Base-by-base conservation (phyloP, 2,113 vertebrate genomes). In the Cephalopholis sonnerati region DNA sequence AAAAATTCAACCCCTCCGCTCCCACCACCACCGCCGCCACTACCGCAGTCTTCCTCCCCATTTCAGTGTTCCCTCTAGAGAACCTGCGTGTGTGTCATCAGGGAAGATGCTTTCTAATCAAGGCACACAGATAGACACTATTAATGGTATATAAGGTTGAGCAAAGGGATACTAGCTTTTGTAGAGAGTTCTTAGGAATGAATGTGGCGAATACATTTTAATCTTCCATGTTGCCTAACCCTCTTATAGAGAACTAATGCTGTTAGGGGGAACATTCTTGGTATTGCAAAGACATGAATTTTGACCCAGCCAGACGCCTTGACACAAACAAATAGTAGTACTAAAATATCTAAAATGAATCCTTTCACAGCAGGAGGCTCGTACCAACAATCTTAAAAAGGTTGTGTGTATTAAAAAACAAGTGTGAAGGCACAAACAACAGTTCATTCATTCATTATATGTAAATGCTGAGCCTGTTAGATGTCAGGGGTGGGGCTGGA, bases 381-480 rank as follows among this genome's bases (percentile, higher is more conserved):
- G 1, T 59, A 50, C 48, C 50, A 67, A 16, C 67, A 54, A 25
- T 54, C 29, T n/a, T n/a, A 13, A 29, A 7, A 53, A 32, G n/a
- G 39, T 75, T 13, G 17, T 67, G 66, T 44, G 79, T 69, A 69
- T 74, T 73, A 50, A 79, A 59, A 48, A 78, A 62, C 20, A 39
- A 70, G 17, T 68, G 4, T n/a, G 32, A 53, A 74, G 22, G 24
- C 51, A 7, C 1, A 71, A 55, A 57, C 2, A 58, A 39, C 51
- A 46, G 63, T 54, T 68, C 17, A 36, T 36, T 36, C 32, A 36
- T 36, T 36, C 32, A 36, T 36, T 36, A 7, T 36, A 5, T 36
- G 32, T 36, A 36, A 36, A 5, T 4, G 7, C 32, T 36, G 6
- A 36, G 6, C 32, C 32, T 36, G 7, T 36, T 36, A 7, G 32